These are phyloP conservation scores for Folsomia candida DNA, from an alignment of 2,888 invertebrate species.

Conservation along the genomic window DNA sequence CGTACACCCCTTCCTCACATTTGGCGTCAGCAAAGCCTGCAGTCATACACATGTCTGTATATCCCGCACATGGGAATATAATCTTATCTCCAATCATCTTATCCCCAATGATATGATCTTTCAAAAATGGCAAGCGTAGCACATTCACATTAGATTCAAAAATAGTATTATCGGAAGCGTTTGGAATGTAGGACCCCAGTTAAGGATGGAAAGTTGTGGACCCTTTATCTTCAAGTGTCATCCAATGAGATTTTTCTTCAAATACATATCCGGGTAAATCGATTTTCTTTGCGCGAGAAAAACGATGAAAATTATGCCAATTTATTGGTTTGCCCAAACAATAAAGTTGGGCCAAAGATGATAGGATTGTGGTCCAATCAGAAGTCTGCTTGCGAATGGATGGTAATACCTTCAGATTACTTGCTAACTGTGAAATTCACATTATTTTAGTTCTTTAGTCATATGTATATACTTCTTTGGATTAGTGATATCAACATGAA, in stretches of 20 bases:
- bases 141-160: slow-evolving; percentile 23
- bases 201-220: slow-evolving; percentile 22
- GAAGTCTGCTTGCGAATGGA: slow-evolving; percentile 22
- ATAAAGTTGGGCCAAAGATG: slow-evolving; percentile 21
- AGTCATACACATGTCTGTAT: slow-evolving; percentile 23
- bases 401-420: no score
- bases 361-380: slow-evolving; percentile 24
- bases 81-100: no score
- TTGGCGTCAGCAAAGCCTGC: slow-evolving; percentile 14
- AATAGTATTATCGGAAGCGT: neutral
- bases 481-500: no score
- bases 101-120: slow-evolving; percentile 28
- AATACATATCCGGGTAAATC: slow-evolving; percentile 28
- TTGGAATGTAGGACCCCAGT: slow-evolving; percentile 15
- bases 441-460: no score
- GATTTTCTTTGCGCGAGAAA: neutral
- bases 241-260: slow-evolving; percentile 26
- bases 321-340: slow-evolving; percentile 18
- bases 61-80: slow-evolving; percentile 26
- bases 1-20: slow-evolving; percentile 12
- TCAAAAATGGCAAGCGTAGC: slow-evolving; percentile 5
- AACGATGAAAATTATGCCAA: slow-evolving; percentile 29
- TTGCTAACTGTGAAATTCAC: slow-evolving; percentile 4
- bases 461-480: no score
- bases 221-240: neutral